Conservation (phyloP, 2,113 vertebrate genomes). For the Osmerus eperlanus region DNA sequence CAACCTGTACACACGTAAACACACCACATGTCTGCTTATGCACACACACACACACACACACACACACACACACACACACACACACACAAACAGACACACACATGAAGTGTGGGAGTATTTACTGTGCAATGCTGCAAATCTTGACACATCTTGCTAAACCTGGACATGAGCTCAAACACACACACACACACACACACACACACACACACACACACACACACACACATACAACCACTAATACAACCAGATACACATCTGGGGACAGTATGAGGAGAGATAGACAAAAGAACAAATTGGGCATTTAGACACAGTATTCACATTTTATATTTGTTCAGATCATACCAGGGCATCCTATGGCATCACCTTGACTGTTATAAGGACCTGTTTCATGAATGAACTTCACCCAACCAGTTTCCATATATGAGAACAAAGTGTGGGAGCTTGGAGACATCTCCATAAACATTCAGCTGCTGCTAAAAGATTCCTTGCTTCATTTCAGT, state of each 20-base stretch:
- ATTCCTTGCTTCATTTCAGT: constrained; percentile 38
- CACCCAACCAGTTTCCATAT: constrained; percentile 16
- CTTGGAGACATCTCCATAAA: constrained; percentile 40
- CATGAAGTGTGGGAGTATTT: constrained; percentile 38
- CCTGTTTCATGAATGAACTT: constrained; percentile 19
- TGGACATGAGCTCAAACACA: constrained; percentile 27
- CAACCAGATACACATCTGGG: background rate
- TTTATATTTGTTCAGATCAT: too few relatives aligned
- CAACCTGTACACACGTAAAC: constrained; percentile 56
- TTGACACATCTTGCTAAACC: constrained; percentile 54
- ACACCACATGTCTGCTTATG: background rate
- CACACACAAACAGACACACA: constrained; percentile 11
- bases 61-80: constrained; percentile 15
- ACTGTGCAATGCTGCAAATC: constrained; percentile 47
- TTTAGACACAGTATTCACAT: background rate
- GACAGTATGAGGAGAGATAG: background rate
- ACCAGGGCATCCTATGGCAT: too few relatives aligned
- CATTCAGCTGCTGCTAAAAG: constrained; percentile 26
- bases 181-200: background rate
- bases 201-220: constrained; percentile 6
- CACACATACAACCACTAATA: background rate
- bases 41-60: constrained; percentile 7
- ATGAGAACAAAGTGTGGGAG: constrained; percentile 2
- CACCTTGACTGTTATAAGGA: too few relatives aligned
- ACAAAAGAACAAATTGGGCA: background rate